Evolutionary conservation across 2,888 invertebrate species (phyloP).

Genomic region (Stenolophus ochropezus): DNA sequence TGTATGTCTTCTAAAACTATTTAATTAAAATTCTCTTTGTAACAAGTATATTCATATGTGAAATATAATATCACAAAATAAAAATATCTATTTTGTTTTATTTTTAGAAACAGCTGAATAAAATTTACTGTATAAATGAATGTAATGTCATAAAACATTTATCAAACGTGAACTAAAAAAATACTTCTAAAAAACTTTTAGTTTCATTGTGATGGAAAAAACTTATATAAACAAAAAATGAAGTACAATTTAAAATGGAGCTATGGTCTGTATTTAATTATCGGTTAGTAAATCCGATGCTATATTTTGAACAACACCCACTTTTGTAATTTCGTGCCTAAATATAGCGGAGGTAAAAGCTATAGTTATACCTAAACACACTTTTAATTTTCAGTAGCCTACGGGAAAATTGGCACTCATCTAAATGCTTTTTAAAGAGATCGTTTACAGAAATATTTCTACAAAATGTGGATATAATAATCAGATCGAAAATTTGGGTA

Average conservation of each 20-base stretch:
- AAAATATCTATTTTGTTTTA: too few relatives aligned
- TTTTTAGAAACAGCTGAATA: too few relatives aligned
- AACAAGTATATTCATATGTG: too few relatives aligned
- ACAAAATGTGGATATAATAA: slow-evolving; percentile 44
- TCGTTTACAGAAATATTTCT: slow-evolving; percentile 42
- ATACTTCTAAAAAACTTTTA: neutral
- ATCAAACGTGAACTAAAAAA: too few relatives aligned
- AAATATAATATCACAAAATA: too few relatives aligned
- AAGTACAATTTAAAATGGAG: slow-evolving; percentile 21
- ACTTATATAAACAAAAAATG: slow-evolving; percentile 5
- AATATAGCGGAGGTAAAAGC: slow-evolving; percentile 29
- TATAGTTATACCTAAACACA: slow-evolving; percentile 44
- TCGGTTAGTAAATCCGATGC: neutral
- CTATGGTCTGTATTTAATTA: slow-evolving; percentile 23
- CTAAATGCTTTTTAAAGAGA: slow-evolving; percentile 32
- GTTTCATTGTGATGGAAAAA: too few relatives aligned
- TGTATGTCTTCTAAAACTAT: too few relatives aligned
- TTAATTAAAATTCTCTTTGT: too few relatives aligned
- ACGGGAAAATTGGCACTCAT: slow-evolving; percentile 52
- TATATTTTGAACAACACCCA: slow-evolving; percentile 36
- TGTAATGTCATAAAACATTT: too few relatives aligned
- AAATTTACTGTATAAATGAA: too few relatives aligned
- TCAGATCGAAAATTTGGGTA: slow-evolving; percentile 32
- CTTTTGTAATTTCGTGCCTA: slow-evolving; percentile 43
- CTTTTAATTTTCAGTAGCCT: slow-evolving; percentile 54